Evolutionary conservation across 1,140 invertebrate genomes (phyloP).

Genomic region (Spodoptera frugiperda): DNA sequence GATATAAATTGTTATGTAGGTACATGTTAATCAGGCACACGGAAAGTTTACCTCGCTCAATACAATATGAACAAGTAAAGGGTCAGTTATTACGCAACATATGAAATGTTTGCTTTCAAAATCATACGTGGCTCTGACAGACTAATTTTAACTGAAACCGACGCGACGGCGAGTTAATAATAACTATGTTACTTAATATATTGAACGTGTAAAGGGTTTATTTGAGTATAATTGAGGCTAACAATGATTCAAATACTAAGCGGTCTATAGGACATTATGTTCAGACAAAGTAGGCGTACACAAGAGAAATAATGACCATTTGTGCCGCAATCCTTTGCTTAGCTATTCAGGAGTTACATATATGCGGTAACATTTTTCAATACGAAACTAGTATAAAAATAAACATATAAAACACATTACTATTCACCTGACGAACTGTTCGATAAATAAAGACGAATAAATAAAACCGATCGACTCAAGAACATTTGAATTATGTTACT

Average conservation of each 20-base stretch:
- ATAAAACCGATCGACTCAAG: too few species aligned
- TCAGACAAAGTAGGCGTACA: too few species aligned
- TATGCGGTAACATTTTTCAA: too few species aligned
- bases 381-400: too few species aligned
- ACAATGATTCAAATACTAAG: not conserved
- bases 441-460: too few species aligned
- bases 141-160: conserved; percentile 21
- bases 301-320: too few species aligned
- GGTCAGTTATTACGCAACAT: conserved; percentile 13
- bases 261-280: not conserved
- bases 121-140: conserved; percentile 27
- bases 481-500: too few species aligned
- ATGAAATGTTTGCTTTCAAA: conserved; percentile 22
- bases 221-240: not conserved
- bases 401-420: too few species aligned
- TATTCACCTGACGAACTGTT: too few species aligned
- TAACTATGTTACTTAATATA: not conserved
- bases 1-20: conserved; percentile 7
- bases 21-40: not conserved
- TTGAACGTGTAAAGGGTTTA: not conserved
- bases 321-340: too few species aligned
- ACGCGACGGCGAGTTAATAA: not conserved
- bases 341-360: too few species aligned
- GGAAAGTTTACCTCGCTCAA: conserved; percentile 9
- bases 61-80: not conserved